Percentiles rank a stretch among this genome's conserved stretches.
phyloP scores from a whole-genome alignment of 2,888 invertebrate species.

The Prenolepis imparis region DNA sequence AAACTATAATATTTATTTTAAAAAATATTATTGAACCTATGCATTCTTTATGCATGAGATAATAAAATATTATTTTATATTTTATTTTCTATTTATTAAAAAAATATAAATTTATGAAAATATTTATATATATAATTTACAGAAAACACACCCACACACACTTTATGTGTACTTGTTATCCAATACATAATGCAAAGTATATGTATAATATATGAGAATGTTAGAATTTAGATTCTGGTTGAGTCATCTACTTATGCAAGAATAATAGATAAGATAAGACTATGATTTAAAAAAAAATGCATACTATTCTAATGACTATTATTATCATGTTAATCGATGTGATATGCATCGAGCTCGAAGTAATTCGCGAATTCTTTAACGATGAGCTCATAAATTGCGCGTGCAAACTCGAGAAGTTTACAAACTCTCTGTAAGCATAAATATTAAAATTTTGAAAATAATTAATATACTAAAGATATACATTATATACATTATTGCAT shows the following conservation, averaged over 20 bases:
- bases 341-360: not conserved
- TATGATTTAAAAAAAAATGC: not conserved
- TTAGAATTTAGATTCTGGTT: not conserved
- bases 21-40: not conserved
- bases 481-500: not conserved
- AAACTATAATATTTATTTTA: not conserved
- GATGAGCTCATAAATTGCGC: not conserved
- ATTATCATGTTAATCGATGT: not conserved
- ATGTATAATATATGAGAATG: not conserved
- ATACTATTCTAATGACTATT: not conserved
- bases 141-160: not conserved
- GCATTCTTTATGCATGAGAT: not conserved
- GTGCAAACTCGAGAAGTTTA: not conserved
- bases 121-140: not conserved
- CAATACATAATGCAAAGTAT: not conserved
- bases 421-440: not conserved
- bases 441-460: not conserved
- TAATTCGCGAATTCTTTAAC: not conserved
- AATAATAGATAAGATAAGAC: not conserved
- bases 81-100: not conserved
- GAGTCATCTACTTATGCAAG: not conserved
- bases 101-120: not conserved
- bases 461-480: constrained; percentile 3
- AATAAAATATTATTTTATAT: not conserved
- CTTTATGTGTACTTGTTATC: not conserved